Base-by-base conservation (phyloP, 2,888 invertebrate species). In the Rapana venosa region DNA sequence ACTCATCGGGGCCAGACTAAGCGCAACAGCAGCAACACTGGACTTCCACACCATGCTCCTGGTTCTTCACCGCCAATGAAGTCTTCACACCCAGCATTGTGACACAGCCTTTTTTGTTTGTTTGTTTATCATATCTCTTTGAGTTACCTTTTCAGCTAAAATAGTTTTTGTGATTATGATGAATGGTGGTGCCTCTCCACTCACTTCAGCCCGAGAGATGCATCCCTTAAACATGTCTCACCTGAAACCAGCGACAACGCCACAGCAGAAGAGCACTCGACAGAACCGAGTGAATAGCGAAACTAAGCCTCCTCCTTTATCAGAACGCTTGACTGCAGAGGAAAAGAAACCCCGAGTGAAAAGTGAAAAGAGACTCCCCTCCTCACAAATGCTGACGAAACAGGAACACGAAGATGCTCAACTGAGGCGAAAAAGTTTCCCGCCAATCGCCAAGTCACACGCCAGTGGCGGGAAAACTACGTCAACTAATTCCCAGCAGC, bases 361-460 rank as follows among this genome's bases (percentile, higher is more conserved):
- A 30, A 47, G 36, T 30, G 47, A 83, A 47, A 83, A n/a, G 26
- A 26, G 83, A 47, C 6, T 32, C 83, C 83, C 30, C 47, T 26
- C 84, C n/a, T n/a, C 56, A 56, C 58, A 77, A 5, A 20, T 56
- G 30, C 32, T 35, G 56, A 32, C 74, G 15, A n/a, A 47, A 47
- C 30, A 87, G 77, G 74, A 87, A n/a, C 6, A 58, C 22, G 30
- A 30, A 15, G 30, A n/a, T 11, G n/a, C 66, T 35, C 36, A 61
- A 30, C 0, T 20, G n/a, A 83, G 88, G 61, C 66, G 66, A 15
- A 58, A 17, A 0, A 84, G 88, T 47, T 88, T 88, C 56, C 88
- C 88, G 66, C 84, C 70, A 0, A n/a, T 88, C 22, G 32, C 84
- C 26, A 36, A 1, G 4, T 32, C 88, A 17, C 77, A 15, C 22